These are phyloP conservation scores for Delichon dasypus DNA, from an alignment of 2,797 vertebrate species.

Conservation along the genomic window DNA sequence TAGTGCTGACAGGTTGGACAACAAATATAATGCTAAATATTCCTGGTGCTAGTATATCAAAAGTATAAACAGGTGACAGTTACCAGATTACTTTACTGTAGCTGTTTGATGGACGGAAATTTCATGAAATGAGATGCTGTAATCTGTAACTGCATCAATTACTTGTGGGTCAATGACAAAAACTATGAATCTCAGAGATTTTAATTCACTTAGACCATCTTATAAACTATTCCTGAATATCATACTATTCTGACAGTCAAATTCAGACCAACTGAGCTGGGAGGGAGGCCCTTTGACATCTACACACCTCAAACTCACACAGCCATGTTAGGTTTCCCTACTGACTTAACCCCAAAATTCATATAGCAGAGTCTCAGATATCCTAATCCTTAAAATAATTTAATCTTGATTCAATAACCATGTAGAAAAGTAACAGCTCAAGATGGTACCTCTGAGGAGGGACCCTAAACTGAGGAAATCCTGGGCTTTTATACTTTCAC, in stretches of 20 bases:
- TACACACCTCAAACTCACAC: neutral
- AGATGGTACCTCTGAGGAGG: neutral
- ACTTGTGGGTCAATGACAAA: neutral
- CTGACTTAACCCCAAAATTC: accelerated
- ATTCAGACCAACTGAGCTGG: neutral
- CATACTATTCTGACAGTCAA: neutral
- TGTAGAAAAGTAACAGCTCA: neutral
- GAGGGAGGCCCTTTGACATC: accelerated
- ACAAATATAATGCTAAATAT: neutral
- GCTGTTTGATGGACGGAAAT: neutral
- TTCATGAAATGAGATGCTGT: neutral
- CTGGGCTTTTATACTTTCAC: neutral
- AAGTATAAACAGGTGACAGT: neutral
- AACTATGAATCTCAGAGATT: neutral
- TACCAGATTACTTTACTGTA: neutral
- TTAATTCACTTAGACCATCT: neutral
- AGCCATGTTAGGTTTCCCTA: neutral
- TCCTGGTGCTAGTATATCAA: neutral
- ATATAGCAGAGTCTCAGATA: neutral
- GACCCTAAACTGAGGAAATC: neutral
- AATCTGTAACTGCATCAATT: neutral
- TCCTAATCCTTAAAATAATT: neutral
- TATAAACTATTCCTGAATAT: neutral
- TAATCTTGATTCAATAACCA: neutral
- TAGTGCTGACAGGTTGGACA: neutral